phyloP scores from a whole-genome alignment of 2,888 invertebrate genomes.

The Pediacus dermestoides region DNA sequence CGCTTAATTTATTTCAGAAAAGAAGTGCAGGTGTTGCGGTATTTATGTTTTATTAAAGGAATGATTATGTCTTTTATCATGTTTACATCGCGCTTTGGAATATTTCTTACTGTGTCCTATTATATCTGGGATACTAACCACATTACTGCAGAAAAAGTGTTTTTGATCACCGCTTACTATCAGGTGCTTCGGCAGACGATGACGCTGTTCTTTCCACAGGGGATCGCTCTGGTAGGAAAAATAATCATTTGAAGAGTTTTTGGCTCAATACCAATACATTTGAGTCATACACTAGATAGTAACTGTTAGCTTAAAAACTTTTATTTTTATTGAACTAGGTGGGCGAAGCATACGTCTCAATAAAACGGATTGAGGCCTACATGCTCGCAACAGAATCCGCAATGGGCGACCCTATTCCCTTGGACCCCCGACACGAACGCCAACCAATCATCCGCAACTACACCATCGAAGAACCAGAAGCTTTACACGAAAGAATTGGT shows the following conservation, averaged over 20 bases:
- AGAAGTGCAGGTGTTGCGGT: slow-evolving; percentile 57
- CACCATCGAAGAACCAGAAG: background rate
- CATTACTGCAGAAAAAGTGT: slow-evolving; percentile 50
- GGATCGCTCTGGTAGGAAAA: slow-evolving; percentile 50
- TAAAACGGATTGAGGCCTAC: slow-evolving; percentile 44
- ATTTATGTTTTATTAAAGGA: slow-evolving; percentile 62
- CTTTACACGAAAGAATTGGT: background rate
- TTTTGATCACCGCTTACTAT: slow-evolving; percentile 60
- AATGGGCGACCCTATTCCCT: slow-evolving; percentile 38
- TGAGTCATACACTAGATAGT: background rate
- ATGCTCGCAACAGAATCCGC: slow-evolving; percentile 37
- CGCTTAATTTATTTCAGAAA: slow-evolving; percentile 28
- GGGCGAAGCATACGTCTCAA: slow-evolving; percentile 59
- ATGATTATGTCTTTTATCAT: slow-evolving; percentile 67
- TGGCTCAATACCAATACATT: background rate
- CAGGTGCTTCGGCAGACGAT: slow-evolving; percentile 60
- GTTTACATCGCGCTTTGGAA: slow-evolving; percentile 67
- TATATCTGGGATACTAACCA: slow-evolving; percentile 53
- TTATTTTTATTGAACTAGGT: slow-evolving; percentile 26
- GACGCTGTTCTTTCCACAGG: slow-evolving; percentile 61
- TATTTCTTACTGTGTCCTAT: slow-evolving; percentile 63
- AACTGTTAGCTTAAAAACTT: background rate
- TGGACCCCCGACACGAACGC: slow-evolving; percentile 29
- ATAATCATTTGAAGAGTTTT: slow-evolving; percentile 1
- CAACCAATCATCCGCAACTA: slow-evolving; percentile 4